Evolutionary conservation across 2,113 vertebrate genomes (phyloP).

Genomic region (Clupea harengus): DNA sequence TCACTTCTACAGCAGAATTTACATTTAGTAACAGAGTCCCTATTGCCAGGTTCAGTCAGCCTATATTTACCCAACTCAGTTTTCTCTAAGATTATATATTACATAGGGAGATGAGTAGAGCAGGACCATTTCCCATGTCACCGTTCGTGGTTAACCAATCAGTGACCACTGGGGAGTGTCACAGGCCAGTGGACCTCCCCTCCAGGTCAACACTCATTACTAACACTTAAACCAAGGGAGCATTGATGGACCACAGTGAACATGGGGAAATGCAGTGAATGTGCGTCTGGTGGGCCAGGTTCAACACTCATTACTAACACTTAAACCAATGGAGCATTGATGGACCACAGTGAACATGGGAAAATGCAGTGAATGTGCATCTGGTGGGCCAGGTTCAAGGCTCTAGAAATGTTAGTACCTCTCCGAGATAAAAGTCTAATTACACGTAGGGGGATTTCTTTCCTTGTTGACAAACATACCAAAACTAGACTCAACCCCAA

Average conservation of each 20-base stretch:
- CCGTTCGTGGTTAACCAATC: no score
- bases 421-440: no score
- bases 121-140: no score
- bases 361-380: background rate
- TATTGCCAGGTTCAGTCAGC: background rate
- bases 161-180: no score
- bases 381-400: no score
- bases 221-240: background rate
- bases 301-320: background rate
- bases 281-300: no score
- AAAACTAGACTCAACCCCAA: constrained; percentile 81
- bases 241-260: background rate
- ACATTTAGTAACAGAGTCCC: background rate
- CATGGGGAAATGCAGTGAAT: background rate
- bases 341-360: background rate
- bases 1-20: background rate
- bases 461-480: constrained; percentile 68
- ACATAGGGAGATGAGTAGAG: background rate
- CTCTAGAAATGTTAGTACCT: no score
- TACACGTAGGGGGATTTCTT: background rate
- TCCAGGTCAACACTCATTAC: background rate
- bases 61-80: background rate
- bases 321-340: no score
- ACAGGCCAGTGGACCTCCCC: no score
- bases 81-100: background rate